Evolutionary conservation across 1,140 invertebrate genomes (phyloP).

Genomic region (Ips typographus): DNA sequence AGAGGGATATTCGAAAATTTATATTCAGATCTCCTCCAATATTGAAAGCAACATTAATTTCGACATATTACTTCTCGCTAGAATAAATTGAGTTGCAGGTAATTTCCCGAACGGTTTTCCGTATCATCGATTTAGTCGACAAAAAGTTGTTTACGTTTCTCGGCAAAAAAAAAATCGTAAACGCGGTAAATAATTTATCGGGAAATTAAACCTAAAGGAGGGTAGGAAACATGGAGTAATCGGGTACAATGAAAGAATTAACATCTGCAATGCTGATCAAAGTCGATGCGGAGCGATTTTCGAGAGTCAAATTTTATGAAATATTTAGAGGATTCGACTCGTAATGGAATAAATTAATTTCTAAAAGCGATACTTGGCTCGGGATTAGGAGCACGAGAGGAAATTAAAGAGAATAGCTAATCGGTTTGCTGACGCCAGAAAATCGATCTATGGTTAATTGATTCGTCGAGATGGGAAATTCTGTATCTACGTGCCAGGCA

Average conservation of each 20-base stretch:
- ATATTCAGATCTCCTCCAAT: slow-evolving; percentile 45
- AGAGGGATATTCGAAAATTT: slow-evolving; percentile 44
- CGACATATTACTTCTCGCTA: slow-evolving; percentile 43
- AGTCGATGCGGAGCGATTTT: slow-evolving; percentile 33
- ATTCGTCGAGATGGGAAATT: slow-evolving; percentile 23
- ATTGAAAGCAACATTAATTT: slow-evolving; percentile 49
- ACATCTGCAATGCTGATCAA: slow-evolving; percentile 38
- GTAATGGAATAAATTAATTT: slow-evolving; percentile 38
- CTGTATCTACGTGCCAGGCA: slow-evolving; percentile 7
- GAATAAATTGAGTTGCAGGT: slow-evolving; percentile 42
- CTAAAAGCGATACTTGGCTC: slow-evolving; percentile 34
- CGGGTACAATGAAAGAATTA: slow-evolving; percentile 33
- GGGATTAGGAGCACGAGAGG: slow-evolving; percentile 31
- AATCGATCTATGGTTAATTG: slow-evolving; percentile 36
- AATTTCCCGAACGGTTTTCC: slow-evolving; percentile 44
- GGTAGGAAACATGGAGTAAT: not conserved
- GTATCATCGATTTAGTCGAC: slow-evolving; percentile 49
- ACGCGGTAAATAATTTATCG: slow-evolving; percentile 1
- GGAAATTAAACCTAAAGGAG: not conserved
- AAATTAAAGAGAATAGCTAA: slow-evolving; percentile 37
- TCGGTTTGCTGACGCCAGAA: slow-evolving; percentile 23
- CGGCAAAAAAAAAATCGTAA: not conserved
- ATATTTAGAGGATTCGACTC: slow-evolving; percentile 36
- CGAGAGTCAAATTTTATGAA: slow-evolving; percentile 33
- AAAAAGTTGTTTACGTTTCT: slow-evolving; percentile 41